phyloP scores from a whole-genome alignment of 1,140 invertebrate species.

The Cataglyphis hispanica region DNA sequence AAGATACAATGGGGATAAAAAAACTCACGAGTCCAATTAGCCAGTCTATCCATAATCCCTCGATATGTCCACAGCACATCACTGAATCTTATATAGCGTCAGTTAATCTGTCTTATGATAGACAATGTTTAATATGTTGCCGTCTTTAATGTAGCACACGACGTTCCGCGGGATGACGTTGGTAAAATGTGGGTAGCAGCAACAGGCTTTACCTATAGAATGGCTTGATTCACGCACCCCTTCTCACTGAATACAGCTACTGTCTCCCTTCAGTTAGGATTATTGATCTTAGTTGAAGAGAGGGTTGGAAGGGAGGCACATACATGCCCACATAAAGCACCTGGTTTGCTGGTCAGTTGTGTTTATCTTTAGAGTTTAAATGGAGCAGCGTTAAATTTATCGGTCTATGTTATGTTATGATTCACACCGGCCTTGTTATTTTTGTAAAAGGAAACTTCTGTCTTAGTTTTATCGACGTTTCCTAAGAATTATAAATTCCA shows the following conservation, averaged over 20 bases:
- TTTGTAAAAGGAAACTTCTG: constrained; percentile 39
- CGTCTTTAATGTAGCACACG: constrained; percentile 47
- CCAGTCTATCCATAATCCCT: constrained; percentile 83
- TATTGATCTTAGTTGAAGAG: constrained; percentile 83
- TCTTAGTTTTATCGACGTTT: constrained; percentile 29
- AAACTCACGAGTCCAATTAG: constrained; percentile 81
- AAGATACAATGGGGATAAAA: constrained; percentile 3
- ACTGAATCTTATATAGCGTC: constrained; percentile 74
- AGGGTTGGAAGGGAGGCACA: constrained; percentile 74
- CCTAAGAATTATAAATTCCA: constrained; percentile 9
- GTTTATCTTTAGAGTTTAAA: constrained; percentile 81
- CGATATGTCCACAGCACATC: constrained; percentile 81
- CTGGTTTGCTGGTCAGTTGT: constrained; percentile 73
- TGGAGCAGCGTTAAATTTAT: constrained; percentile 76
- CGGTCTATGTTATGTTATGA: constrained; percentile 48
- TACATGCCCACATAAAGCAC: constrained; percentile 68
- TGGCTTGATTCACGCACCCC: constrained; percentile 78
- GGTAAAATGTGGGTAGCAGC: constrained; percentile 77
- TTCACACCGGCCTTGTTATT: constrained; percentile 34
- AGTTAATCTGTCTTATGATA: constrained; percentile 42
- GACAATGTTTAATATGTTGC: constrained; percentile 53
- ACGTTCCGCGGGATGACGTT: constrained; percentile 29
- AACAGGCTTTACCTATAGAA: constrained; percentile 85
- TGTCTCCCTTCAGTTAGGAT: constrained; percentile 81
- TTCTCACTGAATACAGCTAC: constrained; percentile 71